Evolutionary conservation across 2,797 vertebrate genomes (phyloP), one percentile per base, ranked within the genome.

Genomic region (Crypturellus tataupa): DNA sequence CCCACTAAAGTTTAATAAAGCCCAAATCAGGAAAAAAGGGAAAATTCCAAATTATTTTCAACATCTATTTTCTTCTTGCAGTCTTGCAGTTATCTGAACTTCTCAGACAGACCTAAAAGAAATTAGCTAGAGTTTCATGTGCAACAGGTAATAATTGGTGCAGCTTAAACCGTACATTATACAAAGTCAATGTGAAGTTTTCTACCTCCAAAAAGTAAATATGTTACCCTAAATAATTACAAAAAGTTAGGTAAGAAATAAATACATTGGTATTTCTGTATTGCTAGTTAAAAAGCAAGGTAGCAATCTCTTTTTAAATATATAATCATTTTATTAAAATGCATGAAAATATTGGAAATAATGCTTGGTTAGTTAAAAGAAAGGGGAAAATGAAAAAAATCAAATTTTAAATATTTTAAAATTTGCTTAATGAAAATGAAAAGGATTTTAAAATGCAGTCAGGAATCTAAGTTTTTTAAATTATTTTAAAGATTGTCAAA

Each of bases 81-180:
- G 23, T 33, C 23, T 0, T 12, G 18, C 1, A 1, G 18, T 18
- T 27, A 44, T 62, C 27, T 69, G 31, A 14, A n/a, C 31, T n/a
- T 46, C 37, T 46, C 60, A 56, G 68, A 44, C 6, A 27, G 18
- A 39, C 27, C 27, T 44, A 35, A n/a, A 65, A 39, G 29, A 60
- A 60, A 60, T 17, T 37, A 14, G 1, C 39, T 37, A 27, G 7
- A 31, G 5, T 55, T 77, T 85, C 25, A 62, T 46, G 33, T n/a
- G 35, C 39, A 35, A 31, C 13, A 37, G n/a, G 35, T 37, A 51
- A 51, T 31, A 60, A 7, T 17, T 53, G 51, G 51, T 29, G 51
- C 15, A 29, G 51, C 51, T 53, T 53, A 29, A 31, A 53, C 27
- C 16, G 27, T 53, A 29, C 27, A 53, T 27, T 53, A 29, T 29